Evolutionary conservation across 2,797 vertebrate species (phyloP), one percentile per base, ranked within the genome.

Genomic region (Esox masquinongy): DNA sequence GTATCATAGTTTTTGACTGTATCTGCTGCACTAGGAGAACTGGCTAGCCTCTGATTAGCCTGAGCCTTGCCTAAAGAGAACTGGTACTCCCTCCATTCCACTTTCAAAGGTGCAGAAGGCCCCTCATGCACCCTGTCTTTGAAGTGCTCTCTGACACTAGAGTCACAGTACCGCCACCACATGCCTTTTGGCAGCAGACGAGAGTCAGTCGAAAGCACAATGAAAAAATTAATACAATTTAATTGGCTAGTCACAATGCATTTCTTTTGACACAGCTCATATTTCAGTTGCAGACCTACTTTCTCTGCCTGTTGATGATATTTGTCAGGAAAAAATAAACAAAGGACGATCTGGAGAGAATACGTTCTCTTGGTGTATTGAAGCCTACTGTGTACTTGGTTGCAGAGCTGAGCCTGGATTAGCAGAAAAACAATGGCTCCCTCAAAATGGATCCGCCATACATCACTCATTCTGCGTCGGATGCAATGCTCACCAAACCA

Each of bases 121-220:
- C 91, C 94, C 93, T 92, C 90, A 87, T 88, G 88, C 90, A 79
- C 59, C 80, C 73, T 43, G 66, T 91, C 94, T 97, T 94, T 96
- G 93, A 96, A 95, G 95, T 95, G 90, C 90, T 95, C 91, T 91
- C 93, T 93, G 91, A 92, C 94, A 94, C 94, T 95, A 95, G 92
- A 94, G 94, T 95, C 94, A 91, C 90, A 92, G 94, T 94, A 84
- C 92, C 93, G 89, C 93, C 82, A 76, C 89, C 86, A 89, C 87
- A 92, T 92, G 91, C 94, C 94, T 93, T 92, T 94, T 93, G 92
- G 91, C 91, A 91, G 86, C 86, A 83, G 88, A 91, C 92, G 83
- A 88, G 91, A 94, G 93, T 89, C 90, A 86, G 90, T 85, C 86
- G 75, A 77, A 73, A 77, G 82, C 43, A 82, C 56, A 72, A 26